phyloP scores from a whole-genome alignment of 2,888 invertebrate genomes.

The Colletes collaris region DNA sequence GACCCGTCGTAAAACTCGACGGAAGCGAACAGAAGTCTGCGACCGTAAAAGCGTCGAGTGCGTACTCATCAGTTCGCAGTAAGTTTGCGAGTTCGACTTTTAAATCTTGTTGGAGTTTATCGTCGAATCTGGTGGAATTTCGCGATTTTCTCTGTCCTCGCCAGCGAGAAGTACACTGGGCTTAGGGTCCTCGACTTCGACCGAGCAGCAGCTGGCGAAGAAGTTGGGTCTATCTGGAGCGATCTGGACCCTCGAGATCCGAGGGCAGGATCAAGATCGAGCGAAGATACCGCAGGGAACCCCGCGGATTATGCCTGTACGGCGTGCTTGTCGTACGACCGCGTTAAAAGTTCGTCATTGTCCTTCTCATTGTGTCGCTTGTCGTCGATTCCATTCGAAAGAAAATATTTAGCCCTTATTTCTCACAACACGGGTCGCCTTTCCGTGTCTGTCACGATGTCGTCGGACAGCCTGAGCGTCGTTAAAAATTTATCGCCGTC shows the following conservation, averaged over 20 bases:
- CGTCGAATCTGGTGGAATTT: constrained; percentile 18
- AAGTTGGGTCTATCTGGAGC: constrained; percentile 67
- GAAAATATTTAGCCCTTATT: constrained; percentile 73
- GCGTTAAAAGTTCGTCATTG: constrained; percentile 77
- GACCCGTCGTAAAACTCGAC: too few relatives aligned
- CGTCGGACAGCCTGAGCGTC: background rate
- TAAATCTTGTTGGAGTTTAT: constrained; percentile 43
- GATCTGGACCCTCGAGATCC: constrained; percentile 71
- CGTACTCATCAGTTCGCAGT: too few relatives aligned
- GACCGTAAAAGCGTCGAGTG: too few relatives aligned
- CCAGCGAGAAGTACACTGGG: constrained; percentile 2
- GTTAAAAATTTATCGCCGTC: background rate
- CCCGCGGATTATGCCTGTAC: constrained; percentile 76
- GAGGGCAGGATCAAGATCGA: constrained; percentile 73
- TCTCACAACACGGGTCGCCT: constrained; percentile 56
- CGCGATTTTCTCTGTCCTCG: constrained; percentile 28
- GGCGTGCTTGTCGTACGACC: constrained; percentile 69
- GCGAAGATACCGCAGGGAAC: constrained; percentile 73
- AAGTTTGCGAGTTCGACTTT: constrained; percentile 47
- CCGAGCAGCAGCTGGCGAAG: constrained; percentile 60
- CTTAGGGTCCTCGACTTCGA: constrained; percentile 15
- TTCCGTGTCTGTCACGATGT: constrained; percentile 12
- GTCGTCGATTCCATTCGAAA: constrained; percentile 68
- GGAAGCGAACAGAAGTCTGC: too few relatives aligned
- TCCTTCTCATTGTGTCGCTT: constrained; percentile 71